A percentile compares a stretch with the other conserved stretches of the same genome.
These are phyloP conservation scores for Aphelenchoides fujianensis DNA, from an alignment of 1,140 invertebrate species.

Conservation along the genomic window DNA sequence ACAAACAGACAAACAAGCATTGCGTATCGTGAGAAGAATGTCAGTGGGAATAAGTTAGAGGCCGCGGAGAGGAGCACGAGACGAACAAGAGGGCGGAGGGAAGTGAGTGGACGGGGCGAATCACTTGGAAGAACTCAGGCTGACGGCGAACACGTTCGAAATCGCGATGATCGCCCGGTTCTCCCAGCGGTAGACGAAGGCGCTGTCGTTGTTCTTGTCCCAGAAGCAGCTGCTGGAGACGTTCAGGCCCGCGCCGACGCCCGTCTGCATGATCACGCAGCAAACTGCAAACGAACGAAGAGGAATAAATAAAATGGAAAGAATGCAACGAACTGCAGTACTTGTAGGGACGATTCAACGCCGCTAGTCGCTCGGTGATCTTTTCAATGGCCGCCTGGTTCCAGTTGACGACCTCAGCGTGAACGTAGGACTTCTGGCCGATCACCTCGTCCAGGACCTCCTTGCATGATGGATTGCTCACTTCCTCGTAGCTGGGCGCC, in stretches of 20 bases:
- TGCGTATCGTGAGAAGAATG: too few species aligned
- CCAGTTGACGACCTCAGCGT: conserved; percentile 37
- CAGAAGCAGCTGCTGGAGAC: conserved; percentile 43
- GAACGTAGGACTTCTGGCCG: conserved; percentile 30
- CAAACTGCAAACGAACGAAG: conserved; percentile 21
- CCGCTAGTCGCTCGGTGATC: conserved; percentile 31
- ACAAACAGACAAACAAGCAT: too few species aligned
- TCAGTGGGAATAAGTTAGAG: conserved; percentile 16
- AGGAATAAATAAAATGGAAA: conserved; percentile 21
- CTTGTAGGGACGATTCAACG: conserved; percentile 33
- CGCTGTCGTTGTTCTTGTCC: conserved; percentile 40
- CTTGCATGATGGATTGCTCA: conserved; percentile 35
- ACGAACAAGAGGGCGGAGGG: background rate
- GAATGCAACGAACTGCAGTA: conserved; percentile 28
- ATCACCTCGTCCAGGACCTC: conserved; percentile 40
- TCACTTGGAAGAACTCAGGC: background rate
- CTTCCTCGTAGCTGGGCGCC: conserved; percentile 32
- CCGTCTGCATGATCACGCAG: conserved; percentile 46
- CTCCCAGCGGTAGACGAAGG: conserved; percentile 33
- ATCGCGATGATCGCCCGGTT: conserved; percentile 37
- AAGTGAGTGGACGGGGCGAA: background rate
- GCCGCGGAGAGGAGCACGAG: background rate
- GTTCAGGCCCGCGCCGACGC: conserved; percentile 45
- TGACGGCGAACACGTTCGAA: conserved; percentile 45
- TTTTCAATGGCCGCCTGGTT: conserved; percentile 30